phyloP scores from a whole-genome alignment of 2,113 vertebrate genomes.

The Romanogobio albipinnatus region DNA sequence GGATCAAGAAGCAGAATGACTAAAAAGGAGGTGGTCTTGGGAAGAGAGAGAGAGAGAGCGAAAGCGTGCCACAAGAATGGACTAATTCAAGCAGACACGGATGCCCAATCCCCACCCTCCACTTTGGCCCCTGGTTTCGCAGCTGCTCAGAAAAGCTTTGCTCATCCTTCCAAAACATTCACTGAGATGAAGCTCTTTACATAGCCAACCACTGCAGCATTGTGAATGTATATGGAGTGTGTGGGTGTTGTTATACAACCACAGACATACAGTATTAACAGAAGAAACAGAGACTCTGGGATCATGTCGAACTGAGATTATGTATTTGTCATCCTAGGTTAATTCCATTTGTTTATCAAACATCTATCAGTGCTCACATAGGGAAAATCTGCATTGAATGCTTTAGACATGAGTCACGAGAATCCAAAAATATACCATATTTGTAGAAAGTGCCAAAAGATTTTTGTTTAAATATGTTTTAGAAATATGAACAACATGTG shows the following conservation, averaged over 20 bases:
- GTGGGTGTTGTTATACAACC: slow-evolving; percentile 52
- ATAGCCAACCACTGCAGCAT: slow-evolving; percentile 38
- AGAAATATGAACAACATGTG: not conserved
- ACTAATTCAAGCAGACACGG: slow-evolving; percentile 61
- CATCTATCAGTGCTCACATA: too few relatives aligned
- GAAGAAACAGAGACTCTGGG: not conserved
- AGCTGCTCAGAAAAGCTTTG: slow-evolving; percentile 54
- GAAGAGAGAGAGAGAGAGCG: slow-evolving; percentile 1
- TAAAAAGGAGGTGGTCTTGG: slow-evolving; percentile 32
- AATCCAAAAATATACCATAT: not conserved
- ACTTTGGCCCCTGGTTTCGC: slow-evolving; percentile 59
- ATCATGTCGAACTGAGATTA: not conserved
- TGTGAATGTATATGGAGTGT: slow-evolving; percentile 19
- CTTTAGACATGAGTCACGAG: not conserved
- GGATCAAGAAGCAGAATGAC: slow-evolving; percentile 28
- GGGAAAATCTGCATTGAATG: not conserved
- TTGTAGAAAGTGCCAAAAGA: not conserved
- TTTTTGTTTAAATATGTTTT: not conserved
- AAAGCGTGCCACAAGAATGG: slow-evolving; percentile 43
- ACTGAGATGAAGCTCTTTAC: slow-evolving; percentile 36
- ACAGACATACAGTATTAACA: not conserved
- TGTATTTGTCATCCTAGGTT: too few relatives aligned
- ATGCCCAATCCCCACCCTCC: slow-evolving; percentile 49
- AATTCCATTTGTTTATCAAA: too few relatives aligned
- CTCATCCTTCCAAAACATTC: slow-evolving; percentile 31